These are phyloP conservation scores for Griposia aprilina DNA, from an alignment of 2,888 invertebrate genomes.

Conservation along the genomic window DNA sequence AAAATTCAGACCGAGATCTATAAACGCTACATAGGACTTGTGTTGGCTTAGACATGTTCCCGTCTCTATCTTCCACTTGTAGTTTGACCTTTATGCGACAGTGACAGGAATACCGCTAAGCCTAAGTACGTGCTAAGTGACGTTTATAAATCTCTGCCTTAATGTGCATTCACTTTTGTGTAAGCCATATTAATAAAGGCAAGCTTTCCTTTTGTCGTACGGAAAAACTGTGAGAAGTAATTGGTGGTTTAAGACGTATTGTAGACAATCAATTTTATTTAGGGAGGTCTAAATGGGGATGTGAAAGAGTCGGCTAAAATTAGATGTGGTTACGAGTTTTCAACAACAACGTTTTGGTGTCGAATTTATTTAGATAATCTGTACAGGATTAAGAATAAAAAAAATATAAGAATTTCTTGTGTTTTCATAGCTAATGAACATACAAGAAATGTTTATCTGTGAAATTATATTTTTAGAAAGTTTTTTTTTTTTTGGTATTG, in stretches of 20 bases:
- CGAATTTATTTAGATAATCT: neutral
- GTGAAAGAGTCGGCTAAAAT: slow-evolving; percentile 16
- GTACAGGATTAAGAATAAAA: neutral
- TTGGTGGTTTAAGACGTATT: slow-evolving; percentile 22
- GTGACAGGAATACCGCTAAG: neutral
- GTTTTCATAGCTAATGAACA: neutral
- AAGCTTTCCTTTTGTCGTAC: slow-evolving; percentile 15
- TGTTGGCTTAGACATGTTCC: neutral
- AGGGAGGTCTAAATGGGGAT: slow-evolving; percentile 7
- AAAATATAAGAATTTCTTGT: neutral
- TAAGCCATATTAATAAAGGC: slow-evolving; percentile 32
- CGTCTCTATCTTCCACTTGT: neutral
- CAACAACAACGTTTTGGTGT: neutral
- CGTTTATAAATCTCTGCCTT: neutral
- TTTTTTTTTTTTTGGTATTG: neutral
- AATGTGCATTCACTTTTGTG: slow-evolving; percentile 63
- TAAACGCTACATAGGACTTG: neutral
- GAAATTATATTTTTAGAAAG: neutral
- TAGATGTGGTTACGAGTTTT: neutral
- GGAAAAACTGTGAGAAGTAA: slow-evolving; percentile 19
- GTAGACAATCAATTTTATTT: slow-evolving; percentile 30
- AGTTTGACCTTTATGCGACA: neutral
- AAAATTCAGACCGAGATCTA: slow-evolving; percentile 27
- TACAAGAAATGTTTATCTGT: neutral
- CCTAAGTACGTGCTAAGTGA: neutral